Conservation (phyloP, 2,797 vertebrate genomes). For the Hemitrygon akajei region DNA sequence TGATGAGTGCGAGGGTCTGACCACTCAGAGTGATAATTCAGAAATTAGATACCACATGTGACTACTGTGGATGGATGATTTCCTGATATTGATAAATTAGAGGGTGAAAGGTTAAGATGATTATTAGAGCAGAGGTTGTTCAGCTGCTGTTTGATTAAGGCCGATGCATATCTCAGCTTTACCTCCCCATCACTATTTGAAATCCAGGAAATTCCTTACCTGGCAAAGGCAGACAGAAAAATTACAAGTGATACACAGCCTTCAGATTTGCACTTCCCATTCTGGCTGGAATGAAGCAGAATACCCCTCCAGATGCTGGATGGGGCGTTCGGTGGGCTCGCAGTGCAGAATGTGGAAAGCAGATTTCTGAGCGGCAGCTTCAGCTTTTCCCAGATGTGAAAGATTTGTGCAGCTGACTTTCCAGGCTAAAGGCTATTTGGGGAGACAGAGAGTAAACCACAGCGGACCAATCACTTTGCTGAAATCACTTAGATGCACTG, state of each 20-base stretch:
- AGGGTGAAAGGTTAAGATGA: background rate
- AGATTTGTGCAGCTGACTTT: background rate
- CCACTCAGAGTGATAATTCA: background rate
- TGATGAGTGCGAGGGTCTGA: background rate
- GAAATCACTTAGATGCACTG: background rate
- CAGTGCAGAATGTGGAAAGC: background rate
- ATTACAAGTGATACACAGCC: background rate
- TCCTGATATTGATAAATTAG: background rate
- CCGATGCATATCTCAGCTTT: background rate
- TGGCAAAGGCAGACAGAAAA: background rate
- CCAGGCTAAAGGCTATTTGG: background rate
- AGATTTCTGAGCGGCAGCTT: background rate
- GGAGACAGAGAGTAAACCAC: background rate
- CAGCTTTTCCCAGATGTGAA: background rate
- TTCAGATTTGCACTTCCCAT: background rate
- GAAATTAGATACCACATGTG: background rate
- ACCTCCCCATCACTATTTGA: background rate
- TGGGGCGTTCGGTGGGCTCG: background rate
- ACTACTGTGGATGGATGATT: background rate
- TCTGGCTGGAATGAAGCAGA: background rate
- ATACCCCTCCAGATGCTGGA: background rate
- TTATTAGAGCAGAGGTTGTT: background rate
- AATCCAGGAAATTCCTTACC: background rate
- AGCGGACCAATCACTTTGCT: too few species aligned
- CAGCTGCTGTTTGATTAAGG: background rate